Evolutionary conservation across 2,113 vertebrate genomes (phyloP).

Genomic region (Erythrocercus mccallii): DNA sequence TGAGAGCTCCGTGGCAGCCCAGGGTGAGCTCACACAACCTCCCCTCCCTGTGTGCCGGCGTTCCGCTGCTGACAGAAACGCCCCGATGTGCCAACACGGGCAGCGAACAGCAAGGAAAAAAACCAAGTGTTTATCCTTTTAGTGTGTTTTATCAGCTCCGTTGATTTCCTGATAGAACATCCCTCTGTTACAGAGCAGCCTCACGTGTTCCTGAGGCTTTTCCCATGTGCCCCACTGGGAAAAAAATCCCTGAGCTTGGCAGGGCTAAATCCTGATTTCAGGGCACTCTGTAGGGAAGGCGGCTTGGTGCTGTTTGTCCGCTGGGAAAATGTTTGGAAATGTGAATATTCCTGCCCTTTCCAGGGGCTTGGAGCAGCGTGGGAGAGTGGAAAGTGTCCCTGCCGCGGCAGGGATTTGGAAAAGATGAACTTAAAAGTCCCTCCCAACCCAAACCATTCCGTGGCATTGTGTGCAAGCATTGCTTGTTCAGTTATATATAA

Average conservation of each 20-base stretch:
- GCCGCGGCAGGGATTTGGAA: background rate
- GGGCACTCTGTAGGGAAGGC: rapidly evolving
- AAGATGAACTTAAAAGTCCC: background rate
- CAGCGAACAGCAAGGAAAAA: background rate
- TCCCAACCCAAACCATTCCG: background rate
- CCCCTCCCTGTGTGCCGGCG: background rate
- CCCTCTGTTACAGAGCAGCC: background rate
- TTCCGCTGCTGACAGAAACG: background rate
- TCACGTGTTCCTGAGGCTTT: background rate
- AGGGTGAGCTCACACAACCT: background rate
- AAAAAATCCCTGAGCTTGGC: background rate
- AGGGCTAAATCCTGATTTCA: background rate
- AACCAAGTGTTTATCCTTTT: background rate
- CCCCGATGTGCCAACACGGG: background rate
- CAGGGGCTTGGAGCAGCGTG: background rate
- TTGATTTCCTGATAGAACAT: background rate
- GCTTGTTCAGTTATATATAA: background rate
- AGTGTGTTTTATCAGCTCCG: background rate
- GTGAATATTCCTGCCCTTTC: background rate
- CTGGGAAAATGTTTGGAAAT: background rate
- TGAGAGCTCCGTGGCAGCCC: background rate
- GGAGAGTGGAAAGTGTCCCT: background rate
- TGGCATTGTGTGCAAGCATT: no score
- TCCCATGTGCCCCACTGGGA: background rate
- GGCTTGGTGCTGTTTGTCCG: background rate